Percentiles rank a stretch among this genome's conserved stretches.
These are phyloP conservation scores for Styela clava DNA, from an alignment of 23 tunicate genomes.

Conservation along the genomic window DNA sequence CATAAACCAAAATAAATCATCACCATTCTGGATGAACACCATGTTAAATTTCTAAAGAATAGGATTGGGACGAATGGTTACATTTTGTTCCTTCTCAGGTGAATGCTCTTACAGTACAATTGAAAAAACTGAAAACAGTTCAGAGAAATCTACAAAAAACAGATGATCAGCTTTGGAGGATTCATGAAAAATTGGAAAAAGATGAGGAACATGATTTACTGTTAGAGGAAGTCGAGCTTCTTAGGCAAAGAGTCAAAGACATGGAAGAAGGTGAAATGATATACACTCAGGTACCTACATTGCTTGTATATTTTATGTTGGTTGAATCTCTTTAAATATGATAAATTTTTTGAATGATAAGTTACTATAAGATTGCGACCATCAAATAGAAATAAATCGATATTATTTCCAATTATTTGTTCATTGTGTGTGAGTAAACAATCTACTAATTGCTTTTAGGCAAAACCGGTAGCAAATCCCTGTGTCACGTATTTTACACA, in stretches of 20 bases:
- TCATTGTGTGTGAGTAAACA: too few relatives aligned
- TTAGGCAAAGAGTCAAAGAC: slow-evolving; percentile 61
- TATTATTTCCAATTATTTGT: too few relatives aligned
- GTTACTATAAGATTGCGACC: neutral
- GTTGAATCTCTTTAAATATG: neutral
- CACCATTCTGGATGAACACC: too few relatives aligned
- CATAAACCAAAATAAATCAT: too few relatives aligned
- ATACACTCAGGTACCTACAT: slow-evolving; percentile 49
- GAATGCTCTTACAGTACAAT: slow-evolving; percentile 27
- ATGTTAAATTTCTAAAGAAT: too few relatives aligned
- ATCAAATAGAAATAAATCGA: too few relatives aligned
- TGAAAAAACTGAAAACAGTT: slow-evolving; percentile 55
- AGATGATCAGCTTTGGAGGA: slow-evolving; percentile 78
- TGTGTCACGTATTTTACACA: too few relatives aligned
- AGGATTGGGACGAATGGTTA: too few relatives aligned
- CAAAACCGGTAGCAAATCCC: too few relatives aligned
- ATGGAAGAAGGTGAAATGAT: slow-evolving; percentile 84
- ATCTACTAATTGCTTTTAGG: too few relatives aligned
- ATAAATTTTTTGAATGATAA: too few relatives aligned
- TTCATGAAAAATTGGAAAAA: slow-evolving; percentile 67
- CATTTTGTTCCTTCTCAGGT: too few relatives aligned
- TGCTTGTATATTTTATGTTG: neutral
- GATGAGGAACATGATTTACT: slow-evolving; percentile 58
- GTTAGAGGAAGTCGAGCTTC: slow-evolving; percentile 79
- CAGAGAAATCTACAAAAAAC: slow-evolving; percentile 77